These are phyloP conservation scores for Calyptomena viridis DNA, from an alignment of 2,113 vertebrate genomes.

Conservation along the genomic window DNA sequence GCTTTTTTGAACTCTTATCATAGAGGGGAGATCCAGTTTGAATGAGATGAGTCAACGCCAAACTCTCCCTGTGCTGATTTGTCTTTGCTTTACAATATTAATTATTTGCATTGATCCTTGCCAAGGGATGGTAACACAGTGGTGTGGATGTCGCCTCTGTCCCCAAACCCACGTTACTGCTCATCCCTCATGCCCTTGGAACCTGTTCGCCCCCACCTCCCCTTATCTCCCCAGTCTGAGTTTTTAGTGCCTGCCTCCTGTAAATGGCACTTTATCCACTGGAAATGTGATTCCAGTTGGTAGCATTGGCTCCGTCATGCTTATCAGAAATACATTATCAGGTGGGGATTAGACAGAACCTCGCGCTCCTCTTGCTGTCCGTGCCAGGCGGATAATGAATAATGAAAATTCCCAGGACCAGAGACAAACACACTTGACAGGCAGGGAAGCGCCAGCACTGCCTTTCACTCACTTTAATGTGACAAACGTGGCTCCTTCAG, in stretches of 20 bases:
- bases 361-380: constrained; percentile 19
- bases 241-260: not conserved
- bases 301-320: constrained; percentile 58
- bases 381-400: constrained; percentile 62
- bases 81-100: not conserved
- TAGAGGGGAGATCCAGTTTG: not conserved
- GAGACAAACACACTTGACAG: constrained; percentile 71
- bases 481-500: constrained; percentile 14
- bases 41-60: not conserved
- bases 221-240: constrained; percentile 28
- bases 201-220: not conserved
- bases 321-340: constrained; percentile 79
- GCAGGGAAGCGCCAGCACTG: constrained; percentile 6
- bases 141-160: not conserved
- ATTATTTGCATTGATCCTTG: not conserved
- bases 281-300: constrained; percentile 63
- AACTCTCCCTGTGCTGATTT: not conserved
- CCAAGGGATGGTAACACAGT: not conserved
- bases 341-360: constrained; percentile 72
- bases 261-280: constrained; percentile 61
- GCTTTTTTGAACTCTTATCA: not conserved
- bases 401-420: constrained; percentile 69
- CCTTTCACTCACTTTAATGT: constrained; percentile 61
- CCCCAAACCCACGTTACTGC: not conserved
- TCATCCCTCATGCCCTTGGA: not conserved